Evolutionary conservation across 2,797 vertebrate genomes (phyloP).

Genomic region (Danio aesculapii): DNA sequence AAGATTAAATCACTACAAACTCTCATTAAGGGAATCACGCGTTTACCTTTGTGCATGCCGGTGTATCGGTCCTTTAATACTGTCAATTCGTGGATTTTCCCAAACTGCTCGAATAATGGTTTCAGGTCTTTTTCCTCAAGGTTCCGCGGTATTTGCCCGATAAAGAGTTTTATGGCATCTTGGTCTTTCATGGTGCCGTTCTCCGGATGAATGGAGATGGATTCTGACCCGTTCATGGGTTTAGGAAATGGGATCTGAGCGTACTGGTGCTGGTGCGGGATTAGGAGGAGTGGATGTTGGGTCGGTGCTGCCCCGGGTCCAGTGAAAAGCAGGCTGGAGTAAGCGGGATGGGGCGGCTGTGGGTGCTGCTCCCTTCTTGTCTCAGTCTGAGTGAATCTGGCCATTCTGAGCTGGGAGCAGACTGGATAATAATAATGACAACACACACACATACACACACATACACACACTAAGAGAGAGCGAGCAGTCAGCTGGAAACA

Average conservation of each 20-base stretch:
- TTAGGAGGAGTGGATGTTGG: conserved; percentile 78
- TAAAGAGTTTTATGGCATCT: conserved; percentile 99
- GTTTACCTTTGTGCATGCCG: conserved; percentile 98
- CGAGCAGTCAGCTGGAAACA: conserved; percentile 87
- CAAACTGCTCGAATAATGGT: conserved; percentile 98
- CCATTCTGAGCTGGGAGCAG: conserved; percentile 93
- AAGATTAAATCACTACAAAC: conserved; percentile 14
- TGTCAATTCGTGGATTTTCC: conserved; percentile 98
- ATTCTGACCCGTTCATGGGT: conserved; percentile 90
- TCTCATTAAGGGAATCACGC: conserved; percentile 40
- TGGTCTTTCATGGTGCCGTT: conserved; percentile 95
- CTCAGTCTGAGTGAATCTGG: conserved; percentile 96
- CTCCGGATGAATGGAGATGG: conserved; percentile 91
- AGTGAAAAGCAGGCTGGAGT: conserved; percentile 88
- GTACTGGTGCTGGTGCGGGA: conserved; percentile 80
- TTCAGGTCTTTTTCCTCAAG: conserved; percentile 97
- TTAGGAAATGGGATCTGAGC: conserved; percentile 81
- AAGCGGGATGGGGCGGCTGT: conserved; percentile 84
- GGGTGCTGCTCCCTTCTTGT: conserved; percentile 89
- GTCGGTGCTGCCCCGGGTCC: conserved; percentile 83
- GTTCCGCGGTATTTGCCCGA: conserved; percentile 98
- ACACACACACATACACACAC: conserved; percentile 75
- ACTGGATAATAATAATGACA: conserved; percentile 90
- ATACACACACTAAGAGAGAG: conserved; percentile 76
- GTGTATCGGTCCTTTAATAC: conserved; percentile 98